Evolutionary conservation across 2,113 vertebrate genomes (phyloP), one percentile per base, ranked within the genome.

Genomic region (Rhadina sibilatrix): DNA sequence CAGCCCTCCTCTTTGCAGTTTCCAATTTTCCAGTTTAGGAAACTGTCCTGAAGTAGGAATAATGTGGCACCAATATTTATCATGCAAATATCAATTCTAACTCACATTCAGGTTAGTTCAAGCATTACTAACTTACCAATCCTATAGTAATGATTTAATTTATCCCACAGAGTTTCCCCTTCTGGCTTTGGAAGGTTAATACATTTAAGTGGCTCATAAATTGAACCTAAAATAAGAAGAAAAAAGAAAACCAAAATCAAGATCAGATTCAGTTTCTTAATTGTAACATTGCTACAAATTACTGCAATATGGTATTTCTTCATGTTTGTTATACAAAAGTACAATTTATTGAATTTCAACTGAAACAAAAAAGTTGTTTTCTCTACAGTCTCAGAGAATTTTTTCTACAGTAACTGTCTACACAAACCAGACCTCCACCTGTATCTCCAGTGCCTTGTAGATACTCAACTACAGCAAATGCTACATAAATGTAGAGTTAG

Each of bases 151-250:
- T 97, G 98, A 94, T 99, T 99, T 95, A 99, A 96, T 94, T 99
- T 99, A 93, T 99, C 99, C 99, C 99, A 99, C 6, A 99, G 87
- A 33, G 98, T 99, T 94, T 98, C 99, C 81, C 98, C 98, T 47
- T 99, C 98, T 70, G 98, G 84, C 97, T 98, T 97, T 96, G 96
- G 97, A 91, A 98, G 97, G 69, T 98, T 86, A 98, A 98, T 97
- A 98, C 98, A 98, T 97, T 99, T 99, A 71, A 99, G 98, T 50
- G 99, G 99, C 98, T 99, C 99, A 98, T 99, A 99, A 94, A 99
- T 99, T 79, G 99, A 99, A 76, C 98, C 99, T 99, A 96, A 96
- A 90, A 94, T 91, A 83, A 93, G 18, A 61, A 12, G 42, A 22
- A 22, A 77, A 46, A 11, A 54, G 3, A 80, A 69, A 35, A 69